Evolutionary conservation across 2,113 vertebrate genomes (phyloP).

Genomic region (Alexandromys fortis): DNA sequence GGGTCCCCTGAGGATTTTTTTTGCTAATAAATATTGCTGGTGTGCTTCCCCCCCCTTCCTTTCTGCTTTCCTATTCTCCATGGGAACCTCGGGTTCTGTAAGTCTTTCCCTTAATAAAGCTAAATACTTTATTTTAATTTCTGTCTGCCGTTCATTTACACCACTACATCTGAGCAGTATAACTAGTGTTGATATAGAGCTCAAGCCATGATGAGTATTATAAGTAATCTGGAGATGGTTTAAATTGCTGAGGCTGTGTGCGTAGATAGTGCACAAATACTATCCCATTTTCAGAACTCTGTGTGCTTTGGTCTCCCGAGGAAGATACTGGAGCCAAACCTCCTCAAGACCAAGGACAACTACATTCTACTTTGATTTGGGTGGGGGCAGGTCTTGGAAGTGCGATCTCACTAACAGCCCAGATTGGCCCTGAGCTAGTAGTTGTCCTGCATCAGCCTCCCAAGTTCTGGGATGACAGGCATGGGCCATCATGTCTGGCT

Average conservation of each 20-base stretch:
- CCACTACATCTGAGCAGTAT: not conserved
- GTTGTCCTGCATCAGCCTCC: not conserved
- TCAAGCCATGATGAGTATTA: not conserved
- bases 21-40: too few relatives aligned
- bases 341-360: too few relatives aligned
- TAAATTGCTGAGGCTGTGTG: not conserved
- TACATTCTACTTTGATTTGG: not conserved
- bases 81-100: too few relatives aligned
- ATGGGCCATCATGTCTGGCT: not conserved
- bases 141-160: too few relatives aligned
- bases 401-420: not conserved
- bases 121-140: too few relatives aligned
- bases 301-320: not conserved
- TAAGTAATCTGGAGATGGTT: not conserved
- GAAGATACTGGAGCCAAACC: not conserved
- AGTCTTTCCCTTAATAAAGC: too few relatives aligned
- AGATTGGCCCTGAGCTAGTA: not conserved
- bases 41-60: too few relatives aligned
- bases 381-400: not conserved
- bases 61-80: too few relatives aligned
- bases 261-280: not conserved
- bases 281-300: not conserved
- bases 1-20: too few relatives aligned
- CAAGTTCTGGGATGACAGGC: too few relatives aligned
- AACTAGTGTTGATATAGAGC: not conserved